Conservation (phyloP, 2,113 vertebrate genomes). For the Hoplias malabaricus region DNA sequence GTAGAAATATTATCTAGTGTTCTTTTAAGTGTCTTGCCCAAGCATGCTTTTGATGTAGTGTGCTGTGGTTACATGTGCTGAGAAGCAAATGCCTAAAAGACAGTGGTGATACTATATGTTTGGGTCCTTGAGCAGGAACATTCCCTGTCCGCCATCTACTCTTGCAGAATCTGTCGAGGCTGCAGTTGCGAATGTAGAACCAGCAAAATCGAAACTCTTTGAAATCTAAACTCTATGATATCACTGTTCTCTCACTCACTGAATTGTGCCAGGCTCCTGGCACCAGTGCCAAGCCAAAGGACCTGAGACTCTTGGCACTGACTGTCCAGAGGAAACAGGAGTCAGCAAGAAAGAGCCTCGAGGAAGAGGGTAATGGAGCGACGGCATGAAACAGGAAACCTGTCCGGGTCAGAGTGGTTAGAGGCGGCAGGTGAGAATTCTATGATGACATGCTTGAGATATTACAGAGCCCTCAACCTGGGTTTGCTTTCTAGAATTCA, state of each 20-base stretch:
- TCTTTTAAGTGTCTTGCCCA: too few species aligned
- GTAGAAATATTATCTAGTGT: too few species aligned
- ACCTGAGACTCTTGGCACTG: slow-evolving; percentile 3
- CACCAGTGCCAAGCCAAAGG: background rate
- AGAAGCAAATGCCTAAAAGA: too few species aligned
- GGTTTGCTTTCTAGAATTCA: slow-evolving; percentile 29
- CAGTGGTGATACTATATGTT: too few species aligned
- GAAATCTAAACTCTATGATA: background rate
- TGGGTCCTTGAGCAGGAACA: background rate
- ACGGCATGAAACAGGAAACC: slow-evolving; percentile 36
- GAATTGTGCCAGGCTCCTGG: background rate
- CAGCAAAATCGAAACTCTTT: background rate
- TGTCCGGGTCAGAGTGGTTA: slow-evolving; percentile 21
- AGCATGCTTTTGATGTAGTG: too few species aligned
- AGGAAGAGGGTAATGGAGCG: slow-evolving; percentile 5
- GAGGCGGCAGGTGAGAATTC: slow-evolving; percentile 34
- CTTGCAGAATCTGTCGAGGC: background rate
- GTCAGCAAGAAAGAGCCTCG: slow-evolving; percentile 4
- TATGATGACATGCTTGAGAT: slow-evolving; percentile 20
- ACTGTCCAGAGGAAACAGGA: slow-evolving; percentile 8
- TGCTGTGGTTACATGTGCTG: too few species aligned
- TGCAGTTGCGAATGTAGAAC: background rate
- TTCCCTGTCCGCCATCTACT: background rate
- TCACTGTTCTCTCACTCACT: background rate
- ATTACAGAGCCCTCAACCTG: background rate